Evolutionary conservation across 2,797 vertebrate genomes (phyloP), one percentile per base, ranked within the genome.

Genomic region (Danio aesculapii): DNA sequence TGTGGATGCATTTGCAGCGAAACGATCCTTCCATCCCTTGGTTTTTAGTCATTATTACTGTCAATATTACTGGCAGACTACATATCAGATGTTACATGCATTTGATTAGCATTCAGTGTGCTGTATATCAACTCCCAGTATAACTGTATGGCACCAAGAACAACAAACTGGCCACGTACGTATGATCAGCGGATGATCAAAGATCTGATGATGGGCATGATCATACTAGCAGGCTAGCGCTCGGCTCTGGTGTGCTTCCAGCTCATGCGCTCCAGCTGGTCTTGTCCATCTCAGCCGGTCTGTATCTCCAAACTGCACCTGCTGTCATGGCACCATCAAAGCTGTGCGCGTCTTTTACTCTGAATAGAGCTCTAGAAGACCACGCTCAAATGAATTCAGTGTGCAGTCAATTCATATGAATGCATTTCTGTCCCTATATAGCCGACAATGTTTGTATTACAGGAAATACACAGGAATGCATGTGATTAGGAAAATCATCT

Each of bases 291-390:
- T 77, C 63, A 68, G 52, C 63, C 52, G 43, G 75, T 41, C 75
- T 77, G 75, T 77, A 66, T 67, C 75, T 77, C 63, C 49, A 58
- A 50, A 58, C 64, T 59, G 43, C 75, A 67, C 75, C 75, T 58
- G 64, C 63, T 77, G 19, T 77, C 53, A 58, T 77, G 44, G 44
- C 75, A 77, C 75, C 52, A 77, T 67, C 63, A 58, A 13, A 68
- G 10, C 68, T 30, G 30, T 71, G 68, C 11, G 49, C 3, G 9
- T 43, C 41, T 3, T 14, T 58, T 70, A 59, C 55, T 47, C 43
- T 58, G 41, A 44, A 47, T 10, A 21, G 55, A 46, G 55, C 41
- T 16, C 0, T 9, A 58, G 53, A 9, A 41, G 6, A 21, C 13
- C 46, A 14, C 8, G 63, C 39, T 58, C 9, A 47, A n/a, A n/a